Evolutionary conservation across 2,797 vertebrate species (phyloP).

Genomic region (Fratercula arctica): DNA sequence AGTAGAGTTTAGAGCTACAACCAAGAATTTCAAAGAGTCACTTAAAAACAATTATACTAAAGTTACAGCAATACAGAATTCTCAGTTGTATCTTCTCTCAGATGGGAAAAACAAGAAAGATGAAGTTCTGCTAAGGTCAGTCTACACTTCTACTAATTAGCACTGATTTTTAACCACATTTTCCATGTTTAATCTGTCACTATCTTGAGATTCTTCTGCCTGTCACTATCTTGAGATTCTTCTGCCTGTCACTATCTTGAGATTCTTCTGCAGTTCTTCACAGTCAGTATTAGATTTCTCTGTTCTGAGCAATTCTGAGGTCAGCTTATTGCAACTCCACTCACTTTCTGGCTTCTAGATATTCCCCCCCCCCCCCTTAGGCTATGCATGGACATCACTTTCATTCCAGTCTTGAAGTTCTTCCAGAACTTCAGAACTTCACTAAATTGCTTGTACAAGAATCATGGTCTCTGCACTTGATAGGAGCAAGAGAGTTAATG

Average conservation of each 20-base stretch:
- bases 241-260: background rate
- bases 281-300: background rate
- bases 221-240: background rate
- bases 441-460: background rate
- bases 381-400: background rate
- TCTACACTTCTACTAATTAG: background rate
- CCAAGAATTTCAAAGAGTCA: background rate
- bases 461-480: background rate
- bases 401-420: background rate
- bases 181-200: background rate
- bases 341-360: background rate
- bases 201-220: background rate
- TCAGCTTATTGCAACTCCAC: background rate
- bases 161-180: background rate
- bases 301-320: background rate
- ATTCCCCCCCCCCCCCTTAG: background rate
- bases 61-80: background rate
- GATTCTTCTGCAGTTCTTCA: background rate
- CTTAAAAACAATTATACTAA: background rate
- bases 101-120: background rate
- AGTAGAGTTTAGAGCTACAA: slow-evolving; percentile 82
- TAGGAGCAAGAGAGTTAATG: background rate
- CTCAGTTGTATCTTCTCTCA: background rate
- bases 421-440: background rate
- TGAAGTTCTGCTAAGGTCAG: background rate